A percentile compares a stretch with the other conserved stretches of the same genome.
Conservation (phyloP, 2,797 vertebrate genomes). For the Falco naumanni region DNA sequence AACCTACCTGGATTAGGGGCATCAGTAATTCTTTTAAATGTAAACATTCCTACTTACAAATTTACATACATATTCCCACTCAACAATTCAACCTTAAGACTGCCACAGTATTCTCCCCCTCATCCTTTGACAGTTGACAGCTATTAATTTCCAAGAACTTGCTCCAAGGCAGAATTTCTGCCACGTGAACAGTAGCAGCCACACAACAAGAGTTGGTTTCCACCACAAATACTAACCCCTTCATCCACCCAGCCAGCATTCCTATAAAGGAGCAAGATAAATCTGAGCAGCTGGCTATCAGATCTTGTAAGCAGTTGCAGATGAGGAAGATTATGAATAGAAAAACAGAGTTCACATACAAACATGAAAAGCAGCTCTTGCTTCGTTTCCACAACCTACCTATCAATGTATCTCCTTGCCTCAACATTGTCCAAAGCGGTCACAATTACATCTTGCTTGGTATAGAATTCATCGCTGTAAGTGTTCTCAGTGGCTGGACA, state of each 20-base stretch:
- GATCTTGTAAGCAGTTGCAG: not conserved
- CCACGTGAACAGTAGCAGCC: not conserved
- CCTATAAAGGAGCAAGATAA: not conserved
- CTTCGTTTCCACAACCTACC: constrained; percentile 77
- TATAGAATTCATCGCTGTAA: constrained; percentile 92
- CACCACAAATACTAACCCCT: not conserved
- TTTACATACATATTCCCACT: not conserved
- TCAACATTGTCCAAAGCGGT: constrained; percentile 98
- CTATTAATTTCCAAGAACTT: not conserved
- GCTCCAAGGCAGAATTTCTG: not conserved
- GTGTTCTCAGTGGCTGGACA: constrained; percentile 92
- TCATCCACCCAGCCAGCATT: not conserved
- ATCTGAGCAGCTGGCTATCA: not conserved
- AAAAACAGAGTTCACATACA: not conserved
- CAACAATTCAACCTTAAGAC: not conserved
- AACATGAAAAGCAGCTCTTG: not conserved
- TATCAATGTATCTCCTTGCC: constrained; percentile 97
- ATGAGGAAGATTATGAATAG: not conserved
- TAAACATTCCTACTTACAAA: not conserved
- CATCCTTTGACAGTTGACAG: not conserved
- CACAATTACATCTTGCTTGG: constrained; percentile 87
- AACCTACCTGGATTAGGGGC: not conserved
- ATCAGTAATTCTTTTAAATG: not conserved
- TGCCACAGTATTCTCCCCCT: not conserved
- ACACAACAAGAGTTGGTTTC: not conserved